These are phyloP conservation scores for Nephrotoma guestfalica DNA, from an alignment of 2,888 invertebrate genomes.

Conservation along the genomic window DNA sequence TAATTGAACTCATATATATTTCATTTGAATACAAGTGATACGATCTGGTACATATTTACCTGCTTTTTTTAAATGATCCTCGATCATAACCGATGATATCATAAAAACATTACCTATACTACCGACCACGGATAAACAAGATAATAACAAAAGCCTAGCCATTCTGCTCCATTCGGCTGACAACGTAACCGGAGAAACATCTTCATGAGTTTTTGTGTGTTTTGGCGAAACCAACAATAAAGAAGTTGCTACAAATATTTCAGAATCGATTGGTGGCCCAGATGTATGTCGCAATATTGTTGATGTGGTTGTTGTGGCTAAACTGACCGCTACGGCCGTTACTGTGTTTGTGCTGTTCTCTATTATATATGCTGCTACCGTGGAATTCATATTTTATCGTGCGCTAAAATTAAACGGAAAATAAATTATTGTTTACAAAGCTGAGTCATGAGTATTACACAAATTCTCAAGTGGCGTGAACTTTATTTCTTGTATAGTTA, in stretches of 20 bases:
- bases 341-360: not conserved
- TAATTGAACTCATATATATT: not conserved
- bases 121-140: conserved; percentile 47
- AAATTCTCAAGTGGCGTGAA: not conserved
- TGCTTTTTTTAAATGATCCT: conserved; percentile 50
- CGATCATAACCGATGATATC: conserved; percentile 58
- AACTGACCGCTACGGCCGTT: not conserved
- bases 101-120: conserved; percentile 62
- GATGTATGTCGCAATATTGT: not conserved
- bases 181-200: conserved; percentile 47
- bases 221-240: not conserved
- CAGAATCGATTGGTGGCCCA: not conserved
- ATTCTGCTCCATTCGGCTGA: conserved; percentile 54
- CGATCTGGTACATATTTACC: conserved; percentile 29
- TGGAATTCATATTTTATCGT: not conserved
- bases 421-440: not conserved
- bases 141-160: conserved; percentile 46
- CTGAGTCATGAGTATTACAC: not conserved
- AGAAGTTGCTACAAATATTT: conserved; percentile 1
- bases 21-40: not conserved
- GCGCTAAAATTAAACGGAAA: not conserved
- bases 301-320: not conserved
- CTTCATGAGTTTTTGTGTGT: conserved; percentile 7
- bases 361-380: not conserved
- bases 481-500: not conserved